phyloP scores from a whole-genome alignment of 2,797 vertebrate species.

The Liasis olivaceus region DNA sequence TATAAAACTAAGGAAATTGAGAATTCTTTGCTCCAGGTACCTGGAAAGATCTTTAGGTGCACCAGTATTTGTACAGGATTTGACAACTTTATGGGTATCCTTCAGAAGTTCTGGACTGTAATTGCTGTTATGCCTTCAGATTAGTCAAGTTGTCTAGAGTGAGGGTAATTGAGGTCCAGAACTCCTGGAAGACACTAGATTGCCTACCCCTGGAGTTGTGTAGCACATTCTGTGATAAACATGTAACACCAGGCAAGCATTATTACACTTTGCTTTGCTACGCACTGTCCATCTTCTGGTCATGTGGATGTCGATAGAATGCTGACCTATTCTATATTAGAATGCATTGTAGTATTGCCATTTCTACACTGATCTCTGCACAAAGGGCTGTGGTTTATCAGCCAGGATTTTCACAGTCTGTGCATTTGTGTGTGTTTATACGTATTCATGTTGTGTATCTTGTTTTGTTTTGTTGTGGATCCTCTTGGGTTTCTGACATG shows the following conservation, averaged over 20 bases:
- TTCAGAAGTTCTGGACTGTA: background rate
- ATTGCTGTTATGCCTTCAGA: background rate
- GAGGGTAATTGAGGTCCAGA: background rate
- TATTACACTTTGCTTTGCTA: background rate
- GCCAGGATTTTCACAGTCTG: background rate
- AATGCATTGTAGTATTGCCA: background rate
- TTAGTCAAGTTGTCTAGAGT: background rate
- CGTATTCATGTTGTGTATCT: background rate
- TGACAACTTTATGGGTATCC: background rate
- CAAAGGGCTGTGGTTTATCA: background rate
- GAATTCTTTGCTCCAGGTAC: no score
- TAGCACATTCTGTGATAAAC: background rate
- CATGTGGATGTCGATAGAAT: background rate
- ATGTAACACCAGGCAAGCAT: background rate
- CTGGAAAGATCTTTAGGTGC: background rate
- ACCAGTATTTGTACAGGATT: background rate
- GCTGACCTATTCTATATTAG: background rate
- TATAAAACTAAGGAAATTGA: background rate
- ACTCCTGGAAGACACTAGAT: background rate
- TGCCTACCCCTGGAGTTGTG: background rate
- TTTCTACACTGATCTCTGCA: background rate
- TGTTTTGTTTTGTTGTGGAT: background rate
- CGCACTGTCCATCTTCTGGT: background rate
- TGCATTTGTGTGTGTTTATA: background rate
- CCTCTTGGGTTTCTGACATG: background rate